Evolutionary conservation across 2,797 vertebrate species (phyloP), one percentile per base, ranked within the genome.

Genomic region (Microctenopoma steveboyesi): DNA sequence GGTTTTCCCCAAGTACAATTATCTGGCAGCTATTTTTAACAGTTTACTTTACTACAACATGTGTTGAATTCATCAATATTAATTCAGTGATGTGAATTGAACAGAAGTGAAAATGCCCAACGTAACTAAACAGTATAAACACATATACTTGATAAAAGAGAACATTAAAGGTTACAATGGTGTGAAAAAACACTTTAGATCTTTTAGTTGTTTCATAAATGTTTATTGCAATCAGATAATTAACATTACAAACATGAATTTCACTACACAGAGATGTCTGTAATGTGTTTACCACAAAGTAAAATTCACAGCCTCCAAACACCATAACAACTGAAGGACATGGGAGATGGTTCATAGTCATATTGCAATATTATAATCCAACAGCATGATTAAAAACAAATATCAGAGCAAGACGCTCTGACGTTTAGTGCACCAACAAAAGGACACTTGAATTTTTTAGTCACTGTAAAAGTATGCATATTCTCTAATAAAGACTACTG

Each of bases 181-280:
- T 8, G 45, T 18, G 11, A 64, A 56, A 3, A 60, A 18, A 46
- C 25, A 13, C 18, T 49, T 0, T 7, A 18, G 13, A 61, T 22
- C 27, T 49, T 70, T 49, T 2, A 40, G 35, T 80, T 35, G 11
- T 81, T 87, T 88, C 71, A 74, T 81, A 78, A 77, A 82, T 82
- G 51, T 93, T 93, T 94, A 94, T 94, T 94, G 92, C 92, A 94
- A 90, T 88, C 85, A 84, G 62, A 84, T 92, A 83, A 87, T 88
- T 76, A 93, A 91, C 89, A 84, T 83, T 85, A 91, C 88, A 93
- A 86, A 92, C 80, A 90, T 80, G 69, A 72, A 78, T 72, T 67
- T 69, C 59, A 91, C 61, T 64, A 86, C 67, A 86, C 64, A 77
- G 59, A 76, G 43, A 77, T 50, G 53, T 63, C 51, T 33, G 51